Conservation (phyloP, 2,113 vertebrate genomes). For the Pantherophis guttatus region DNA sequence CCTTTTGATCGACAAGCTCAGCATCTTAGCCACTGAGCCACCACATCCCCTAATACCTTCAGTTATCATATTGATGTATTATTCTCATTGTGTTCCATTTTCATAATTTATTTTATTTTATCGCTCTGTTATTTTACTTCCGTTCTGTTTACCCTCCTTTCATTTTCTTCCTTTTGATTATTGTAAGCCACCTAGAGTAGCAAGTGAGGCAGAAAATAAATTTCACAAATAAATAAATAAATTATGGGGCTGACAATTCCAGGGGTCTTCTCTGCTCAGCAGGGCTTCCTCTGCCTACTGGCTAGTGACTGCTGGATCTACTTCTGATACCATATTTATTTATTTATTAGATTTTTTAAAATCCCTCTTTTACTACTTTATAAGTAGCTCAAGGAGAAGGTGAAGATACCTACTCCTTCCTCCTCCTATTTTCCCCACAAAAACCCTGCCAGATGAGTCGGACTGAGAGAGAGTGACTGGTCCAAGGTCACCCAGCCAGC, state of each 20-base stretch:
- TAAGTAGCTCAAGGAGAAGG: not conserved
- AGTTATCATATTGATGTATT: not conserved
- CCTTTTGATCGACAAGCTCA: no score
- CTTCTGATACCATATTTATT: not conserved
- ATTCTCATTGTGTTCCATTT: not conserved
- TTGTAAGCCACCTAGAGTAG: no score
- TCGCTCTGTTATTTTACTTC: no score
- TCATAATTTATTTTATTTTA: no score
- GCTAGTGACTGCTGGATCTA: not conserved
- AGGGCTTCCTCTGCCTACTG: not conserved
- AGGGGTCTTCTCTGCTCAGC: not conserved
- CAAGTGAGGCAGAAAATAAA: no score
- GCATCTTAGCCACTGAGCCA: no score
- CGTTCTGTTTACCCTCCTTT: no score
- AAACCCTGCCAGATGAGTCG: not conserved
- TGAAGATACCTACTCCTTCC: not conserved
- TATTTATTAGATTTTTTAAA: not conserved
- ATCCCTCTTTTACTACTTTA: not conserved
- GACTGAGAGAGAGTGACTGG: not conserved
- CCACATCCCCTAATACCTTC: no score
- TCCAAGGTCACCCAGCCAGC: not conserved
- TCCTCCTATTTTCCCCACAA: not conserved
- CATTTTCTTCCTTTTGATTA: no score
- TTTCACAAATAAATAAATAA: no score
- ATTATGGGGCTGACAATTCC: not conserved